phyloP scores from a whole-genome alignment of 2,888 invertebrate species.

The Kuschelorhynchus macadamiae region DNA sequence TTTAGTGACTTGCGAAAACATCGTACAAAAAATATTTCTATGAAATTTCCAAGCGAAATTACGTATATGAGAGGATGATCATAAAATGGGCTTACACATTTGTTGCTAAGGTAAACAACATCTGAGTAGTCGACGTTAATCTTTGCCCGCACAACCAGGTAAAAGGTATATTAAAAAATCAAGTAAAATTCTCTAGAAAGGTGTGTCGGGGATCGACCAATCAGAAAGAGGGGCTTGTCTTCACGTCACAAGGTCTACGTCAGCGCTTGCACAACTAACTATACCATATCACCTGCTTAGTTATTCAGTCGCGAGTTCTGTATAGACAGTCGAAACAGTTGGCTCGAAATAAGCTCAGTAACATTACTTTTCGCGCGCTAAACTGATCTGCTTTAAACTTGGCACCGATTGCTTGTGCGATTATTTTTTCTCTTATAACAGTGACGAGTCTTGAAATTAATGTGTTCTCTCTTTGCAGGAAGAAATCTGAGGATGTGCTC shows the following conservation, averaged over 20 bases:
- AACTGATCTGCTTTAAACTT: constrained; percentile 44
- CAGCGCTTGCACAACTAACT: constrained; percentile 52
- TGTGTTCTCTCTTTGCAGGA: constrained; percentile 50
- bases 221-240: constrained; percentile 52
- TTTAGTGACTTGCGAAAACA: constrained; percentile 24
- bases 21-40: background rate
- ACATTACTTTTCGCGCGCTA: constrained; percentile 44
- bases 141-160: constrained; percentile 40
- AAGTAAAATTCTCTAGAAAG: constrained; percentile 50
- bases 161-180: constrained; percentile 44
- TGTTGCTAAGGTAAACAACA: constrained; percentile 40
- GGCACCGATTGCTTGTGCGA: constrained; percentile 33
- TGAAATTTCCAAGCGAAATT: constrained; percentile 16
- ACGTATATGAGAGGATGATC: constrained; percentile 1
- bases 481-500: constrained; percentile 44
- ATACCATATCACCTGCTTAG: constrained; percentile 55
- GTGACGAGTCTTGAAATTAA: constrained; percentile 36
- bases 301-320: constrained; percentile 44
- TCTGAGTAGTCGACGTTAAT: constrained; percentile 16
- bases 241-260: constrained; percentile 53
- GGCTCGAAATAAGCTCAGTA: constrained; percentile 27
- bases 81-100: background rate
- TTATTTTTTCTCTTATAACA: constrained; percentile 26
- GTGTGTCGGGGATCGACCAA: constrained; percentile 51
- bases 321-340: constrained; percentile 50